phyloP scores from a whole-genome alignment of 2,113 vertebrate species.

The Ranitomeya imitator region DNA sequence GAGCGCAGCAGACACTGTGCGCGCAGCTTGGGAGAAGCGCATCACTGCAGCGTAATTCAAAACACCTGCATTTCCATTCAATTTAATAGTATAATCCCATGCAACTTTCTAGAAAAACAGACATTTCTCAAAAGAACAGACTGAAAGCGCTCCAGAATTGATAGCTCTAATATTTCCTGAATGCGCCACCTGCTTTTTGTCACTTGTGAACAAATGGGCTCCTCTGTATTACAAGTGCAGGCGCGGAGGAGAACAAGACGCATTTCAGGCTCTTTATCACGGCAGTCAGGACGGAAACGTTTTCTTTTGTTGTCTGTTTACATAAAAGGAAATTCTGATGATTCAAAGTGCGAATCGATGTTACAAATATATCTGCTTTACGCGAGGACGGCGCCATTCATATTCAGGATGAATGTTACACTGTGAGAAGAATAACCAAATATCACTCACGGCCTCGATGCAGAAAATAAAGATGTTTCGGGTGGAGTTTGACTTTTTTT shows the following conservation, averaged over 20 bases:
- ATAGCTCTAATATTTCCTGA: conserved; percentile 47
- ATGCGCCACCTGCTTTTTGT: conserved; percentile 44
- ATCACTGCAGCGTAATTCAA: conserved; percentile 21
- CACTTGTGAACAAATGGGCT: conserved; percentile 35
- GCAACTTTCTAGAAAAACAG: conserved; percentile 25
- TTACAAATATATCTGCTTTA: conserved; percentile 8
- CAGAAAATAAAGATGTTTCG: not conserved
- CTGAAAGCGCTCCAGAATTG: conserved; percentile 21
- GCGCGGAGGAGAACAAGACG: not conserved
- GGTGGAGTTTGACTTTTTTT: not conserved
- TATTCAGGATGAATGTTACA: not conserved
- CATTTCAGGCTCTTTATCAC: conserved; percentile 34
- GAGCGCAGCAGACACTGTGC: conserved; percentile 3
- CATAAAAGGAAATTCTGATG: conserved; percentile 24
- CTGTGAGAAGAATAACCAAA: not conserved
- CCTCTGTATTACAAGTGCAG: conserved; percentile 20
- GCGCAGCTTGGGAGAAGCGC: not conserved
- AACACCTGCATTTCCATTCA: conserved; percentile 33
- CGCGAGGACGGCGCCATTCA: not conserved
- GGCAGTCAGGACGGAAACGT: conserved; percentile 17
- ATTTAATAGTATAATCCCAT: not conserved
- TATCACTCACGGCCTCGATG: not conserved
- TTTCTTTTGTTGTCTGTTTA: conserved; percentile 28
- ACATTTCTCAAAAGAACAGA: conserved; percentile 30
- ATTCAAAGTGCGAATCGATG: not conserved